Conservation (phyloP, 2,797 vertebrate genomes). For the Eurystomus glaucurus region DNA sequence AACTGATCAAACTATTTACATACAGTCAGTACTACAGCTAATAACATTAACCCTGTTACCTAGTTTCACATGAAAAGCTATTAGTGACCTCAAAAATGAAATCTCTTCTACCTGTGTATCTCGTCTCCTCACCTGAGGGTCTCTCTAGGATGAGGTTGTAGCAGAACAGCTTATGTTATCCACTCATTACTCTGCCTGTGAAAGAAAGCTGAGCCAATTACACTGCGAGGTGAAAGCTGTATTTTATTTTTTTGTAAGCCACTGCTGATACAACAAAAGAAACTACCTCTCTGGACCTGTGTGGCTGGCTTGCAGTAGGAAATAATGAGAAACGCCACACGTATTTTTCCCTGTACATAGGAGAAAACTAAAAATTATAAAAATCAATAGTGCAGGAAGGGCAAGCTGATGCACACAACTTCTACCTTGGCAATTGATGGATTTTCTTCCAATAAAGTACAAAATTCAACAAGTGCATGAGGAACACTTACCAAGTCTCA, state of each 20-base stretch:
- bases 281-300: not conserved
- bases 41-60: not conserved
- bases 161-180: not conserved
- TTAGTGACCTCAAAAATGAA: not conserved
- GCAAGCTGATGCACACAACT: not conserved
- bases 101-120: not conserved
- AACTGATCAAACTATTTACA: not conserved
- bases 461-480: not conserved
- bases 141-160: not conserved
- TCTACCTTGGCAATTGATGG: not conserved
- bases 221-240: not conserved
- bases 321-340: not conserved
- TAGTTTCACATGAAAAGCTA: not conserved
- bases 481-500: not conserved
- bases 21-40: not conserved
- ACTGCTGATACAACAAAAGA: not conserved
- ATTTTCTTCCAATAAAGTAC: not conserved
- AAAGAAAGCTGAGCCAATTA: not conserved
- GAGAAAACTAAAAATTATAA: not conserved
- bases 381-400: not conserved
- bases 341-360: rapidly evolving
- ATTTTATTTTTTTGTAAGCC: not conserved
- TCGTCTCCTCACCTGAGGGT: not conserved
- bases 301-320: not conserved
- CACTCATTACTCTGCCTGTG: not conserved